Evolutionary conservation across 2,797 vertebrate species (phyloP), one percentile per base, ranked within the genome.

Genomic region (Crypturellus tataupa): DNA sequence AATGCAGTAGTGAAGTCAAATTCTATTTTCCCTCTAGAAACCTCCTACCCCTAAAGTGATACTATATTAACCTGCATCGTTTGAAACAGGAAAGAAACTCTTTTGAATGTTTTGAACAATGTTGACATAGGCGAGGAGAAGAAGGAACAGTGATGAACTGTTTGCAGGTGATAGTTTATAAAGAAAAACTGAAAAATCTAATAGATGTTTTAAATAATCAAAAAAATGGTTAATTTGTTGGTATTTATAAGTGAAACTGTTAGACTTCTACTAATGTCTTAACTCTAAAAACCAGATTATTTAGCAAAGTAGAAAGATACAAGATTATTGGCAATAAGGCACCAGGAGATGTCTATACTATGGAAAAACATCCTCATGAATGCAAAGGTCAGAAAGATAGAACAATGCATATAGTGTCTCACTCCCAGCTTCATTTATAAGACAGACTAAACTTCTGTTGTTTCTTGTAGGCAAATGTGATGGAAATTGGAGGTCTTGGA

Each of bases 281-380:
- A 83, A 58, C 5, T 53, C 6, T 78, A 44, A 68, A 58, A 86
- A 58, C 5, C 24, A 63, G 9, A 2, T 18, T 80, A 53, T 15
- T 56, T 56, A 63, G 4, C 12, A 46, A 87, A 53, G 5, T 33
- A 81, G 16, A 73, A 56, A 15, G 5, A 49, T 29, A 49, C 10
- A 8, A 40, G 6, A 63, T 77, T 80, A 51, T 16, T 53, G 21
- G 2, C 56, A 89, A 47, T 73, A 27, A 76, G 7, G 9, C 58
- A 1, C 37, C 21, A 53, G 37, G 39, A 33, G 17, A 10, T 1
- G 2, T 73, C 70, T 60, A 69, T 24, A 55, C 6, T 5, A 9
- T 4, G 6, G 24, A 51, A 83, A 77, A 71, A 0, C 2, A 53
- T 93, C 47, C 16, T 82, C 4, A 9, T 10, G 59, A 2, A 0